Evolutionary conservation across 2,888 invertebrate species (phyloP), one percentile per base, ranked within the genome.

Genomic region (Druceiella hillmani): DNA sequence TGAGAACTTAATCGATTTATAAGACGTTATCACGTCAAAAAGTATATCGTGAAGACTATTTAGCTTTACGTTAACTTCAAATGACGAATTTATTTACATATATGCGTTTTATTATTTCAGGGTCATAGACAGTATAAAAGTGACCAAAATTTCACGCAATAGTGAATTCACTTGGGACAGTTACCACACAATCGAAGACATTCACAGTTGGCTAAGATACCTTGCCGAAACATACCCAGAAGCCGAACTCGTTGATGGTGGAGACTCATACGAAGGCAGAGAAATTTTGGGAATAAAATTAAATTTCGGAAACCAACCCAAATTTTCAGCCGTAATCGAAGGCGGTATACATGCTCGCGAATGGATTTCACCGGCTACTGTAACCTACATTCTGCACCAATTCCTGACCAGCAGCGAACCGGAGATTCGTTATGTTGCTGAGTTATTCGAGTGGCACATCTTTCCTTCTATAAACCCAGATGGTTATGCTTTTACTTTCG

Each of bases 381-480:
- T 78, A 0, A 76, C 81, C 0, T 83, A 78, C 62, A 74, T 87
- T 33, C 76, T 87, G 15, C 79, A 85, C 47, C 72, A 83, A 56
- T 59, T 87, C 10, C 57, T 87, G n/a, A 79, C 75, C 1, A 81
- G 79, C 24, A 54, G 55, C 2, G 71, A 82, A 45, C 48, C 67
- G 2, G 62, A 61, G 17, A 66, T 81, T 0, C 65, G 76, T 14
- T 55, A 61, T 6, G 57, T 86, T 50, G 78, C 83, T 2, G 76
- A 83, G 44, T 67, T 67, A 36, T 78, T 81, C 47, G 81, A 86
- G 49, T 87, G 85, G 84, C 81, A 85, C 52, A 71, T 87, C 42
- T 69, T 87, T 39, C 86, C 87, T 0, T 76, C 81, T 0, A 61
- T 74, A 2, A 87, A 87, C 57, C 83, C 84, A 17, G 86, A 87